A percentile compares a stretch with the other conserved stretches of the same genome.
phyloP scores from a whole-genome alignment of 64 coral and sea anemone species.

The Catalaphyllia jardinei region DNA sequence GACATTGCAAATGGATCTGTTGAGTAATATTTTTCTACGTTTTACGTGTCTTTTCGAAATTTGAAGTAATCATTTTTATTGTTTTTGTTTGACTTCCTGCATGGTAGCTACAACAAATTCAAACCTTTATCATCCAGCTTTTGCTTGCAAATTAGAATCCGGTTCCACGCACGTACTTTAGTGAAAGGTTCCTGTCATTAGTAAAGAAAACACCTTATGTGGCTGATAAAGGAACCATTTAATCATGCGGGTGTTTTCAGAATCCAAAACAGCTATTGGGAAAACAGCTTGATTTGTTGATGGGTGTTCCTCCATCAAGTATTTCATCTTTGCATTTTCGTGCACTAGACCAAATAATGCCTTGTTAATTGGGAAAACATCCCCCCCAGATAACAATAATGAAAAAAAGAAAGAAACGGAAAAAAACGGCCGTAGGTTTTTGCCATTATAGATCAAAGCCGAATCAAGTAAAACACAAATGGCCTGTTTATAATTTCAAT shows the following conservation, averaged over 20 bases:
- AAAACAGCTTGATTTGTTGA: neutral
- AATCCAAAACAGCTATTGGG: neutral
- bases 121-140: no score
- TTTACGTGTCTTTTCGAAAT: no score
- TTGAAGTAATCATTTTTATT: no score
- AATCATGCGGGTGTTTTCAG: neutral
- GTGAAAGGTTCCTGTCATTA: neutral
- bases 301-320: neutral
- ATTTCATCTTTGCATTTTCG: neutral
- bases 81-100: no score
- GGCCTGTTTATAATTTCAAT: neutral
- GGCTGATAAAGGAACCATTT: neutral
- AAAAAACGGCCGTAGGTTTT: neutral
- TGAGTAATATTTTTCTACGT: no score
- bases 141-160: no score
- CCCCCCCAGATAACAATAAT: neutral
- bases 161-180: no score
- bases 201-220: neutral
- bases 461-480: neutral
- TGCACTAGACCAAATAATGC: neutral
- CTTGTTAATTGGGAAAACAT: neutral
- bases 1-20: no score
- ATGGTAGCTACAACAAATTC: no score
- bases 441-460: neutral
- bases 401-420: neutral